Percentiles rank a stretch among this genome's conserved stretches.
Evolutionary conservation across 1,140 invertebrate genomes (phyloP).

Genomic region (Megalopta genalis): DNA sequence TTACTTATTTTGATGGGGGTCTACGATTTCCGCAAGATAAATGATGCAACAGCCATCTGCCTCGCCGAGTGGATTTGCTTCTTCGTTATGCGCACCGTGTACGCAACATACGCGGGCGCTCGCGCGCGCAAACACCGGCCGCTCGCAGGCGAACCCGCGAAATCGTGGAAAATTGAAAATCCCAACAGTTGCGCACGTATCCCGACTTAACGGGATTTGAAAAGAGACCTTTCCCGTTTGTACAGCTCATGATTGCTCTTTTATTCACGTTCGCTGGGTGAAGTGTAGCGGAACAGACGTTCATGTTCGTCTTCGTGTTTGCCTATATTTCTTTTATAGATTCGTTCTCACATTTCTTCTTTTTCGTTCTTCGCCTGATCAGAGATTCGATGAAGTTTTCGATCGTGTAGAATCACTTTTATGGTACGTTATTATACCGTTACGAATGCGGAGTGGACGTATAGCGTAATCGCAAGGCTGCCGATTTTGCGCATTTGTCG

Average conservation of each 20-base stretch:
- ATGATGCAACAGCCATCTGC: constrained; percentile 62
- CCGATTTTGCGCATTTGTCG: no score
- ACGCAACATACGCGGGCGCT: neutral
- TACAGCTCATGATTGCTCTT: neutral
- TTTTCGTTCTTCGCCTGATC: no score
- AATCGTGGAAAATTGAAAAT: constrained; percentile 59
- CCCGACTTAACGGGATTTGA: constrained; percentile 39
- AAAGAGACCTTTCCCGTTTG: constrained; percentile 8
- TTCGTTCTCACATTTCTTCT: no score
- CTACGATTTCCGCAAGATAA: constrained; percentile 65
- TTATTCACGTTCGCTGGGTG: neutral
- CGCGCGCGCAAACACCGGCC: no score
- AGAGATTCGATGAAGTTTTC: no score
- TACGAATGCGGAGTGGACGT: no score
- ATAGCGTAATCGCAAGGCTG: no score
- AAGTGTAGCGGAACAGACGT: neutral
- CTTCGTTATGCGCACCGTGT: constrained; percentile 64
- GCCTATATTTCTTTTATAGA: no score
- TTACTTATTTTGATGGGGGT: constrained; percentile 63
- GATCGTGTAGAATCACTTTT: no score
- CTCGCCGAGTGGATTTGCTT: constrained; percentile 23
- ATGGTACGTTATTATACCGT: no score
- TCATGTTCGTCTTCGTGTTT: neutral
- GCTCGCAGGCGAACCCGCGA: constrained; percentile 21
- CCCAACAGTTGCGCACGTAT: constrained; percentile 29